Base-by-base conservation (phyloP, 2,113 vertebrate genomes). In the Neofelis nebulosa region DNA sequence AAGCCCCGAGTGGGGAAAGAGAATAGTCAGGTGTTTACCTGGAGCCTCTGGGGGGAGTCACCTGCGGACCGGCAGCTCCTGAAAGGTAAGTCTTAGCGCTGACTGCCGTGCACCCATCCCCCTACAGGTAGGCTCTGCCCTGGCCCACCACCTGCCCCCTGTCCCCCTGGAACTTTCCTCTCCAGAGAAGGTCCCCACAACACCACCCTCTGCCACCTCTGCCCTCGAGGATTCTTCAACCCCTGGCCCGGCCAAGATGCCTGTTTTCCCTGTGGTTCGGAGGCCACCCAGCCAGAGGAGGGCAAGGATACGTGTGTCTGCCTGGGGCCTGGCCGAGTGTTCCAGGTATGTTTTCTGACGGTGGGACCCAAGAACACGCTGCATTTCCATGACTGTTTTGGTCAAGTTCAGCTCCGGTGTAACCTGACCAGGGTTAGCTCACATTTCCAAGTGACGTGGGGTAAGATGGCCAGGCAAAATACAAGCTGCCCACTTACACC, bases 151-250 rank as follows among this genome's bases (percentile, higher is more conserved):
- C 97, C 98, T 2, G 31, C 98, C 38, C 99, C 98, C 0, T 99
- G 99, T 85, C 99, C 99, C 0, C 98, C 98, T 4, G 99, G 99
- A n/a, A 99, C 99, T 1, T 99, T 99, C 52, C 97, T 99, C 0
- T 96, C 99, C 0, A 38, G 73, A 11, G 97, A 45, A 41, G 97
- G 97, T 86, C 97, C 98, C 1, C 92, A 73, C 13, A 97, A 92
- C 8, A 4, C 97, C 0, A 93, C 90, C 7, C 33, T 23, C 69
- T 99, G 99, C 97, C 80, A 98, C 38, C 97, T 93, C 3, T 99
- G 99, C 98, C 99, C 99, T 4, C 93, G 85, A 38, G 98, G 98
- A 29, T 99, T 99, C 98, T 99, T 99, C 94, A 99, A 98, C 66
- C 98, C 99, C 36, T 95, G 97, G 94, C 95, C 98, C 0, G 99